These are phyloP conservation scores for Leptinotarsa haldemani DNA, from an alignment of 2,888 invertebrate species.

Conservation along the genomic window DNA sequence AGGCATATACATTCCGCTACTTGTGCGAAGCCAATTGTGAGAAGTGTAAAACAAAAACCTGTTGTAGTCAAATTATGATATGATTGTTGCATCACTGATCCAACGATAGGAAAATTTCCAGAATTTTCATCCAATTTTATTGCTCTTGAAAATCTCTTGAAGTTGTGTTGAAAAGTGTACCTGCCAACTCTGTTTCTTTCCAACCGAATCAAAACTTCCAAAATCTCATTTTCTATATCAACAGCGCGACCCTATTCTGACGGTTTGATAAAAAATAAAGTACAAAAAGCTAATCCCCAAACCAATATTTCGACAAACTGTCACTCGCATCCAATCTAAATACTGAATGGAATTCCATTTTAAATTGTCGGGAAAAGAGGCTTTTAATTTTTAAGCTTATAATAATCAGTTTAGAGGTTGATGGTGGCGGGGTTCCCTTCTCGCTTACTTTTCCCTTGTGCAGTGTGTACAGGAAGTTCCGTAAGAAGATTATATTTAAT, in stretches of 20 bases:
- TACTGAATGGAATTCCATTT: conserved; percentile 38
- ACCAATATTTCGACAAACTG: conserved; percentile 42
- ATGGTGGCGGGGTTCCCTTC: conserved; percentile 37
- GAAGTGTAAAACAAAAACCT: too few species aligned
- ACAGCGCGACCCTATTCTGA: conserved; percentile 8
- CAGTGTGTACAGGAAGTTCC: conserved; percentile 43
- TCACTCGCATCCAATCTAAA: conserved; percentile 37
- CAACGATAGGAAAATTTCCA: background rate
- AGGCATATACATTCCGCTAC: too few species aligned
- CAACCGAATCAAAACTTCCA: background rate
- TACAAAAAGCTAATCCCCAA: conserved; percentile 37
- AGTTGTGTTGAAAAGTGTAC: background rate
- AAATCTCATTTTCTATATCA: conserved; percentile 16
- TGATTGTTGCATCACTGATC: background rate
- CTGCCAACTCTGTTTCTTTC: background rate
- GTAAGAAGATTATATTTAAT: conserved; percentile 50
- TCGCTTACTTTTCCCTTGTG: conserved; percentile 29
- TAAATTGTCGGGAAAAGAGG: conserved; percentile 44
- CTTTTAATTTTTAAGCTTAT: conserved; percentile 47
- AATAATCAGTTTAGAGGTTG: conserved; percentile 47
- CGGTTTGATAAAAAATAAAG: conserved; percentile 23
- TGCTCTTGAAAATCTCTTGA: background rate
- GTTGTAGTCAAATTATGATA: too few species aligned
- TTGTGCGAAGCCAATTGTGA: too few species aligned
- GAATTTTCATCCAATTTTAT: background rate